Conservation (phyloP, 2,888 invertebrate species). For the Melanophora roralis region DNA sequence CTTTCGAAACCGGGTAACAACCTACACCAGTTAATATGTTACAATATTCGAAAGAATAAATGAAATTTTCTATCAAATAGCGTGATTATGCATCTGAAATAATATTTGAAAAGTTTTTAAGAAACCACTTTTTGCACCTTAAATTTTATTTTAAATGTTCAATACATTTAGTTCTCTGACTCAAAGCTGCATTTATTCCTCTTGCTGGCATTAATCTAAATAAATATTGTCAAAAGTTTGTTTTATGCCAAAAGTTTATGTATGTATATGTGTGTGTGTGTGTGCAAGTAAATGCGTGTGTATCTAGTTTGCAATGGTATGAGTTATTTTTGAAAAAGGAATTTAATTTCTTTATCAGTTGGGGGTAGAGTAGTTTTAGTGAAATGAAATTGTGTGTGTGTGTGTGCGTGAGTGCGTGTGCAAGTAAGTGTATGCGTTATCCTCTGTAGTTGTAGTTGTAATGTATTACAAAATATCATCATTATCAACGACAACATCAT, state of each 20-base stretch:
- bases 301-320: slow-evolving; percentile 34
- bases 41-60: too few relatives aligned
- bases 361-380: slow-evolving; percentile 41
- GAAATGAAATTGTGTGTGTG: not conserved
- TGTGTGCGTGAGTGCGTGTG: not conserved
- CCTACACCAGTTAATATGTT: too few relatives aligned
- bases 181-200: slow-evolving; percentile 17
- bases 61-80: too few relatives aligned
- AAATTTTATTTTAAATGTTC: not conserved
- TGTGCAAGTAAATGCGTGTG: not conserved
- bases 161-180: slow-evolving; percentile 21
- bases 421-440: not conserved
- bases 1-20: too few relatives aligned
- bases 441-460: not conserved
- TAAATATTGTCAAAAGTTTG: slow-evolving; percentile 28
- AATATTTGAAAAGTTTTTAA: too few relatives aligned
- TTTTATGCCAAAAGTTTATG: slow-evolving; percentile 10
- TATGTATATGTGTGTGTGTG: not conserved
- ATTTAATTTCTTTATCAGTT: slow-evolving; percentile 57
- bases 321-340: slow-evolving; percentile 53
- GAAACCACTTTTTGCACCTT: too few relatives aligned
- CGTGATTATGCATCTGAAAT: too few relatives aligned
- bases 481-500: slow-evolving; percentile 50
- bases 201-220: slow-evolving; percentile 32
- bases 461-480: slow-evolving; percentile 22